Percentiles rank a stretch among this genome's conserved stretches.
These are phyloP conservation scores for Astatoreochromis straeleni DNA, from an alignment of 2,113 vertebrate genomes.

Conservation along the genomic window DNA sequence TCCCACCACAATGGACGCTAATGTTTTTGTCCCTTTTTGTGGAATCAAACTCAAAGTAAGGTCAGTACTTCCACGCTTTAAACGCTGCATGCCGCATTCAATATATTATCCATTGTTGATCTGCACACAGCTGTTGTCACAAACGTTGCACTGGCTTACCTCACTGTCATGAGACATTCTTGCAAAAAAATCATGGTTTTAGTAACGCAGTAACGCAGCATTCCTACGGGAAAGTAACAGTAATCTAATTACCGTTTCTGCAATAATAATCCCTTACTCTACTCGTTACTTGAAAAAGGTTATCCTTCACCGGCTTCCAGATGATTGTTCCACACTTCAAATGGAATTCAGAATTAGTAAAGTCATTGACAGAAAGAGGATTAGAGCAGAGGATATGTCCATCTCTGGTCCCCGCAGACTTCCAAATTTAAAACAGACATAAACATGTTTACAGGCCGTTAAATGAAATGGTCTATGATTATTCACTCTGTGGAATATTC, in stretches of 20 bases:
- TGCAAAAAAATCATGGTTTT: too few species aligned
- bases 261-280: too few species aligned
- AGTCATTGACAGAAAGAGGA: background rate
- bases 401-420: background rate
- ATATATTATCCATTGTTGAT: too few species aligned
- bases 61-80: too few species aligned
- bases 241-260: too few species aligned
- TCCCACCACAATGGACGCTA: too few species aligned
- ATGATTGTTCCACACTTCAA: background rate
- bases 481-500: background rate
- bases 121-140: too few species aligned
- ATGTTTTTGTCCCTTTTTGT: too few species aligned
- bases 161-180: too few species aligned
- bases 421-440: background rate
- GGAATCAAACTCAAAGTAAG: too few species aligned
- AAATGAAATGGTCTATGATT: background rate
- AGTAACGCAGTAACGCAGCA: fast-evolving
- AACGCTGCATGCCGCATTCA: fast-evolving
- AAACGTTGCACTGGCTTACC: fast-evolving
- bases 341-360: background rate
- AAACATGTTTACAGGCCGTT: background rate
- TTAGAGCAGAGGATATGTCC: background rate
- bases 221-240: too few species aligned
- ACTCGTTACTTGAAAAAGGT: too few species aligned
- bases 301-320: background rate